Base-by-base conservation (phyloP, 1,140 invertebrate genomes). In the Drosophila carrolli region DNA sequence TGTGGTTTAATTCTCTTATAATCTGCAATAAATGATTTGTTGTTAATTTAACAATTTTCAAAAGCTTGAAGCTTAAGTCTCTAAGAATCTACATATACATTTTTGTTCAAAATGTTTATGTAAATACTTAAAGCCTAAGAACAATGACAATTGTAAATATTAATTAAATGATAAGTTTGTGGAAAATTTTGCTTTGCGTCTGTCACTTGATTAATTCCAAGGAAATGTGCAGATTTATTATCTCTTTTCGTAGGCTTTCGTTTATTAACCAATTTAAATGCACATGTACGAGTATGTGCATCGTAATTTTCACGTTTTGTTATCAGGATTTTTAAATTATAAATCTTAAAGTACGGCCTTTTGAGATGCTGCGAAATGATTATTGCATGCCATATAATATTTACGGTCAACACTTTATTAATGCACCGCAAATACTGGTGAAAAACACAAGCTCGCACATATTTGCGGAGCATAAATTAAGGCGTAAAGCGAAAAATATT, bases 391-490 rank as follows among this genome's bases (percentile, higher is more conserved):
- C 66, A 27, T 19, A 56, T 47, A 68, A 68, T 68, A 56, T 68
- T 70, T 70, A 70, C 43, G 16, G 41, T 0, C 48, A n/a, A 27
- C 41, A 70, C 50, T 57, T 70, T 37, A 70, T 70, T 70, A 70
- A 71, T 58, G 29, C 50, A 44, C 23, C n/a, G 32, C 60, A 75
- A 75, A 75, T 75, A 65, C 47, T 27, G 27, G 0, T 4, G 37
- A 56, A 56, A 29, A 44, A 56, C 38, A 59, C 14, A 32, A 11
- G 9, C n/a, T 11, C 23, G 35, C 35, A 38, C 23, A 50, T 53
- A 60, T 61, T 71, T 67, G 44, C 41, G 5, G 65, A 27, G 38
- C 51, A 54, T 75, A 77, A 75, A 77, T 65, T 65, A 47, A 29
- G 13, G 48, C 9, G 19, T 55, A 55, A 47, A 5, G 40, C 14